Conservation (phyloP, 2,797 vertebrate species). For the Pseudochaenichthys georgianus region DNA sequence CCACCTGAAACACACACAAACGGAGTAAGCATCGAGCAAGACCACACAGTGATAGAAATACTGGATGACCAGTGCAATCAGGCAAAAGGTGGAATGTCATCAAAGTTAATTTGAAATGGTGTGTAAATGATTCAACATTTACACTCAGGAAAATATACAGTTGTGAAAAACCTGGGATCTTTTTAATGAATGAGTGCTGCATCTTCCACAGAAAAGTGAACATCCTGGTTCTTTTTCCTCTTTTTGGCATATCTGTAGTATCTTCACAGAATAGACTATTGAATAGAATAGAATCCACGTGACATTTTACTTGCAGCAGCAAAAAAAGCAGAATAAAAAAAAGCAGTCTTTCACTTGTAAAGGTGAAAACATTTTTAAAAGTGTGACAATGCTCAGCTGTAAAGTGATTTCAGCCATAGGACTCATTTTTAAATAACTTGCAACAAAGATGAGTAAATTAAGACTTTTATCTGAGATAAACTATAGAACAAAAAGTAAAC, state of each 20-base stretch:
- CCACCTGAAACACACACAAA: slow-evolving; percentile 87
- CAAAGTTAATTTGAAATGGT: background rate
- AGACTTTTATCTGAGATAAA: background rate
- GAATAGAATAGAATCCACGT: background rate
- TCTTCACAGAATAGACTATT: background rate
- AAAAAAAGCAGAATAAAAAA: background rate
- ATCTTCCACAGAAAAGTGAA: slow-evolving; percentile 4
- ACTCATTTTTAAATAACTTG: slow-evolving; percentile 1
- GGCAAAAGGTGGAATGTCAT: slow-evolving; percentile 1
- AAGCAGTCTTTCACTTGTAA: background rate
- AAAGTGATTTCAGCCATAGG: slow-evolving; percentile 1
- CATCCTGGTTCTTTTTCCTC: background rate
- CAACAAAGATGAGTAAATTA: slow-evolving; percentile 1
- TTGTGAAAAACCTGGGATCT: slow-evolving; percentile 1
- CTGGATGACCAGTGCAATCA: background rate
- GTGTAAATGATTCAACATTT: background rate
- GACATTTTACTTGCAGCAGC: background rate
- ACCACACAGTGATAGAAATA: slow-evolving; percentile 4
- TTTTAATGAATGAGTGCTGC: background rate
- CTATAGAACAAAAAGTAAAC: background rate
- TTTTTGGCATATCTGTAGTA: background rate
- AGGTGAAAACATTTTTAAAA: background rate
- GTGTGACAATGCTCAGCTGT: background rate
- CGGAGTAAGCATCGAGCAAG: background rate
- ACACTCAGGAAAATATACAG: background rate